Conservation (phyloP, 1,140 invertebrate species). For the Cyclina sinensis region DNA sequence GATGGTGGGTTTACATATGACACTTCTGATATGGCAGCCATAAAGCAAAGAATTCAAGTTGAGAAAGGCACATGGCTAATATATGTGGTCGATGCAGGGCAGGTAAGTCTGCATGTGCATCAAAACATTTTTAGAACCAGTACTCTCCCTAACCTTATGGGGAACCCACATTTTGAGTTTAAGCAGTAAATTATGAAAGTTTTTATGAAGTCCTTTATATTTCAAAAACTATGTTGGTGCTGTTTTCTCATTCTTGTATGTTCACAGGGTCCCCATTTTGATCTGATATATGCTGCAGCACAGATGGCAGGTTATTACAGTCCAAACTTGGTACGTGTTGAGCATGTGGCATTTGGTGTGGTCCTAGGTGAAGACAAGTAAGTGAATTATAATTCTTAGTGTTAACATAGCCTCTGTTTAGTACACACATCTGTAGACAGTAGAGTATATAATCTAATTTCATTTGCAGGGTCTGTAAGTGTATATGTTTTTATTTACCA, state of each 20-base stretch:
- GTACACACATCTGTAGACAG: no score
- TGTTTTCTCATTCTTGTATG: not conserved
- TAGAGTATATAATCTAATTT: no score
- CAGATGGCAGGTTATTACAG: conserved; percentile 90
- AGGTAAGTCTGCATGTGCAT: conserved; percentile 87
- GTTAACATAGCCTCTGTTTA: no score
- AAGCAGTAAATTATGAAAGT: no score
- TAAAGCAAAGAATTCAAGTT: conserved; percentile 95
- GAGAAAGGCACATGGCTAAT: conserved; percentile 97
- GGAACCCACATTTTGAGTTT: no score
- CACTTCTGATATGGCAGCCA: conserved; percentile 98
- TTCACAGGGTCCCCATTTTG: conserved; percentile 92
- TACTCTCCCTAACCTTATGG: no score
- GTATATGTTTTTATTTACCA: no score
- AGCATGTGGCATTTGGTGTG: conserved; percentile 98
- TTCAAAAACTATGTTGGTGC: not conserved
- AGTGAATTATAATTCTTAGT: no score
- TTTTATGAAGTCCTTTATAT: no score
- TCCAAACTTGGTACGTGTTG: conserved; percentile 89
- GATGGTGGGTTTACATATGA: conserved; percentile 99
- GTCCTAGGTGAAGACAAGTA: conserved; percentile 98
- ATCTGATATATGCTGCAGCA: conserved; percentile 89
- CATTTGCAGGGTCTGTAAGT: no score
- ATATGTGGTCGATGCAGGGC: conserved; percentile 98
- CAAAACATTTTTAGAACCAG: no score